These are phyloP conservation scores for Deilephila elpenor DNA, from an alignment of 2,888 invertebrate species.

Conservation along the genomic window DNA sequence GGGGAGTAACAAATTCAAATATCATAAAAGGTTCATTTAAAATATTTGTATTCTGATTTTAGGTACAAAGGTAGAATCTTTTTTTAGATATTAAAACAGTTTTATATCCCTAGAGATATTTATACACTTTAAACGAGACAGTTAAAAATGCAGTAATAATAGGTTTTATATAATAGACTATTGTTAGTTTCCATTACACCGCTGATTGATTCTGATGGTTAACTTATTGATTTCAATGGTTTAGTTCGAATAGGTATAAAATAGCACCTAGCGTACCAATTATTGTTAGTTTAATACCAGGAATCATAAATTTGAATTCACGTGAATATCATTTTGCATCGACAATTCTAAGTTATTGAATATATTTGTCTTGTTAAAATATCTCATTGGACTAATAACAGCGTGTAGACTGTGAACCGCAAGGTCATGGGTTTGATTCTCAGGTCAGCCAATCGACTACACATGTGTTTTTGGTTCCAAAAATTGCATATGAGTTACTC, in stretches of 20 bases:
- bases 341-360: no score
- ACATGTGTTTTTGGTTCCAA: no score
- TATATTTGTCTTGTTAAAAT: no score
- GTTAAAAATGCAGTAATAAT: background rate
- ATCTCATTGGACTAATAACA: no score
- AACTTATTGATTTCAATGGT: conserved; percentile 13
- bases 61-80: no score
- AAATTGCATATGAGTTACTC: no score
- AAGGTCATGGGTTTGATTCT: no score
- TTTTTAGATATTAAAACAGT: background rate
- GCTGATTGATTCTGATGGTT: background rate
- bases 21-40: no score
- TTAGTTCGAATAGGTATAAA: background rate
- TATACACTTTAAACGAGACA: background rate
- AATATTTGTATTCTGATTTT: no score
- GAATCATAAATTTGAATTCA: conserved; percentile 1
- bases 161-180: background rate
- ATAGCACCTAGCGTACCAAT: background rate
- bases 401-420: no score
- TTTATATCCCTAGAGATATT: background rate
- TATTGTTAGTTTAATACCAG: background rate
- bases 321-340: background rate
- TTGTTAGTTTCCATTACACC: background rate
- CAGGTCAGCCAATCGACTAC: no score
- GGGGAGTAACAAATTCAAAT: no score